These are phyloP conservation scores for Oncorhynchus kisutch DNA, from an alignment of 2,113 vertebrate genomes.

Conservation along the genomic window DNA sequence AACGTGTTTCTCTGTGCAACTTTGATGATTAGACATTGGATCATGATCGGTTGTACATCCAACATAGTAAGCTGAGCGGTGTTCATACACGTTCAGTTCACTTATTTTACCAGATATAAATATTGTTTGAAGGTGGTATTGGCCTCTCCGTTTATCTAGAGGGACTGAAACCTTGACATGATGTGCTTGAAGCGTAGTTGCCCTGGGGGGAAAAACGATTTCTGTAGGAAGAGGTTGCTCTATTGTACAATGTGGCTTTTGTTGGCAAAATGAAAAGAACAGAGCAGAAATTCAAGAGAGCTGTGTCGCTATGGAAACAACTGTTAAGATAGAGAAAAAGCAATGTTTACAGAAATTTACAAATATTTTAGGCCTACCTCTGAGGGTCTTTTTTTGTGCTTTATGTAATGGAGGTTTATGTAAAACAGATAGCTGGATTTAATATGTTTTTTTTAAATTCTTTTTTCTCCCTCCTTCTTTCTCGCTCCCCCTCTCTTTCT, in stretches of 20 bases:
- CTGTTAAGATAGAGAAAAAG: conserved; percentile 59
- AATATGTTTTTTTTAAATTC: fast-evolving
- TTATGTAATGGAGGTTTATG: conserved; percentile 31
- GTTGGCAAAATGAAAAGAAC: conserved; percentile 73
- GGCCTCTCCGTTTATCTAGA: background rate
- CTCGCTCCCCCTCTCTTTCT: background rate
- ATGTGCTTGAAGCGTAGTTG: conserved; percentile 26
- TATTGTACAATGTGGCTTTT: conserved; percentile 75
- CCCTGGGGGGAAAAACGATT: conserved; percentile 52
- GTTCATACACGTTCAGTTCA: background rate
- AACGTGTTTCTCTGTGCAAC: conserved; percentile 13
- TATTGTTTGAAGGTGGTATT: background rate
- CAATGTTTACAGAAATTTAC: conserved; percentile 64
- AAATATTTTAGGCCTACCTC: conserved; percentile 57
- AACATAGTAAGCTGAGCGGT: background rate
- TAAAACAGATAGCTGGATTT: conserved; percentile 6
- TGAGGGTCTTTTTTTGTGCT: conserved; percentile 19
- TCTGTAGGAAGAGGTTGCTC: conserved; percentile 68
- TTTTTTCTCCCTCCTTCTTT: background rate
- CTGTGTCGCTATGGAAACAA: conserved; percentile 79
- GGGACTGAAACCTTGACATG: conserved; percentile 27
- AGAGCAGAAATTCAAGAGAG: conserved; percentile 73
- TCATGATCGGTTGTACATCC: background rate
- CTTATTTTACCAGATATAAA: background rate
- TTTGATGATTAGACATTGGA: conserved; percentile 13